Evolutionary conservation across 53 echinoderm and acorn worm species (phyloP), one percentile per base, ranked within the genome.

Genomic region (Temnopleurus reevesii): DNA sequence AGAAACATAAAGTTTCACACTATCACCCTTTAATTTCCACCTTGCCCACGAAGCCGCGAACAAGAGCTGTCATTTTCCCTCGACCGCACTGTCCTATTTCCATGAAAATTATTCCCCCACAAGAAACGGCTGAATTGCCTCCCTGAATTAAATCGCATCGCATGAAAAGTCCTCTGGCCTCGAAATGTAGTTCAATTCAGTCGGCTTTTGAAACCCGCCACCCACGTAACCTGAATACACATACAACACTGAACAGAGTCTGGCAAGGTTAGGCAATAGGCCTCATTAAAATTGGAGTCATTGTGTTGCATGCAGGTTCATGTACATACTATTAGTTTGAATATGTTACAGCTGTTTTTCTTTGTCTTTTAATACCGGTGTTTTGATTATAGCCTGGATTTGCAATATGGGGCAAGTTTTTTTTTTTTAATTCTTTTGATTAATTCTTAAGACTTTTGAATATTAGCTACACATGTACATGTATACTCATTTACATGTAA

Each of bases 81-180:
- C n/a, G 9, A n/a, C 71, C 71, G 21, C 41, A 21, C 8, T 71
- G 71, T 5, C 71, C 71, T 71, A 71, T 71, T 71, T 71, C 71
- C 43, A 71, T 71, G 41, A 41, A 41, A 71, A 71, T 71, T 41
- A 38, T 41, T 71, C 71, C 36, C 71, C 71, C 71, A 71, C 71
- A 41, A 71, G 71, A 71, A 71, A 71, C 41, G 71, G 71, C 71
- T 71, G 71, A 21, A 43, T 41, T 41, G 71, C 21, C 23, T 17
- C 7, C 21, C 71, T 38, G 71, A 71, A 71, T 71, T 71, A 38
- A 71, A 41, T 71, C 21, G 71, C 35, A 41, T 38, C 71, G 71
- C 71, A 71, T 71, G 71, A 21, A 71, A 71, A 71, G 71, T n/a
- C 41, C 23, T 71, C 41, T 71, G 71, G 71, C 71, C 71, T 41